phyloP scores from a whole-genome alignment of 2,888 invertebrate genomes.

The Sycophila texana region DNA sequence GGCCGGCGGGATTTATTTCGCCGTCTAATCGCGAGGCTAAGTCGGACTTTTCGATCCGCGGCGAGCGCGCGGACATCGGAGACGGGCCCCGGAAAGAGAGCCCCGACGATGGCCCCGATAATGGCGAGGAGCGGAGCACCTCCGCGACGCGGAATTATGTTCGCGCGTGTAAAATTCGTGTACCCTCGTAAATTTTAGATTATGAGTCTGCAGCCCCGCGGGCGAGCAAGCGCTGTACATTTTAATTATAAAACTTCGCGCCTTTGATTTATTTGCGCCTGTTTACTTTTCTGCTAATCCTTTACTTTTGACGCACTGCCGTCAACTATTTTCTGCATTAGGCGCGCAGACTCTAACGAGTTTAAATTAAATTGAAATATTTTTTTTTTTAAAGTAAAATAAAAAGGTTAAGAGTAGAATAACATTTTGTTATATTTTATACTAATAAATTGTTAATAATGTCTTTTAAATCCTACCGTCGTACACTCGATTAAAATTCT shows the following conservation, averaged over 20 bases:
- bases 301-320: not conserved
- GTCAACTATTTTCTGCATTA: not conserved
- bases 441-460: too few species aligned
- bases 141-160: conserved; percentile 34
- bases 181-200: conserved; percentile 39
- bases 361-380: too few species aligned
- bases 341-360: not conserved
- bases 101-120: not conserved
- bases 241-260: conserved; percentile 43
- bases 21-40: conserved; percentile 31
- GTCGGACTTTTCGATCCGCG: conserved; percentile 26
- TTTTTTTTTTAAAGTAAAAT: too few species aligned
- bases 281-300: conserved; percentile 20
- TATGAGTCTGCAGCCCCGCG: conserved; percentile 6
- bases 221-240: conserved; percentile 19
- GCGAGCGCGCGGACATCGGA: not conserved
- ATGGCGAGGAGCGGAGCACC: not conserved
- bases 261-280: conserved; percentile 33
- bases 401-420: too few species aligned
- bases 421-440: too few species aligned
- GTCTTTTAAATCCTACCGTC: too few species aligned
- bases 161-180: conserved; percentile 36
- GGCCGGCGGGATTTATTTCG: conserved; percentile 32
- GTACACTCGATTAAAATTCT: too few species aligned
- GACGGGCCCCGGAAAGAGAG: not conserved